Conservation (phyloP, 2,113 vertebrate species). For the Shinisaurus crocodilurus region DNA sequence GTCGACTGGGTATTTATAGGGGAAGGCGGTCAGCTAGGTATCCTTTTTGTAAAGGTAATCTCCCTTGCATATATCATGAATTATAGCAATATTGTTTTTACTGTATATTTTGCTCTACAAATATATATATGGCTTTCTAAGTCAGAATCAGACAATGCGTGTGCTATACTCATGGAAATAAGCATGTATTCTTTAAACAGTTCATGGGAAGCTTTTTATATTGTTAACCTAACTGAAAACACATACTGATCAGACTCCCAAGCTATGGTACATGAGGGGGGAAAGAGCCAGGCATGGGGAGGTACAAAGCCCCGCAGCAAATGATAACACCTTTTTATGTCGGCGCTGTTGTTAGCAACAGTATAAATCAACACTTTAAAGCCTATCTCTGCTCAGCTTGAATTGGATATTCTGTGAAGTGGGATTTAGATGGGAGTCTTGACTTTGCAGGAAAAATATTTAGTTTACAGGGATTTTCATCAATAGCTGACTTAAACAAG, state of each 20-base stretch:
- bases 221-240: conserved; percentile 28
- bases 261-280: background rate
- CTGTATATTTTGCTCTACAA: background rate
- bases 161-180: conserved; percentile 22
- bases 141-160: rapidly evolving
- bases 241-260: background rate
- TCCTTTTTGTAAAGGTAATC: background rate
- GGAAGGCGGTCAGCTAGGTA: too few relatives aligned
- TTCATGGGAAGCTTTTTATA: background rate
- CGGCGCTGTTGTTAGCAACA: conserved; percentile 26
- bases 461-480: conserved; percentile 45
- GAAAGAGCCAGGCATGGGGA: background rate
- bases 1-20: too few relatives aligned
- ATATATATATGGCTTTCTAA: background rate
- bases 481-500: conserved; percentile 44
- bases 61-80: conserved; percentile 12
- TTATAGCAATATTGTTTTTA: background rate
- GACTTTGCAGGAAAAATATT: conserved; percentile 34
- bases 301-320: conserved; percentile 6
- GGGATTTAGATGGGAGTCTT: conserved; percentile 50
- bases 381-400: conserved; percentile 45
- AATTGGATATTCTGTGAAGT: conserved; percentile 55
- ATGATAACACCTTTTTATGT: conserved; percentile 24
- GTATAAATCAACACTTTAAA: conserved; percentile 38
- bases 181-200: background rate